phyloP scores from a whole-genome alignment of 2,113 vertebrate species.

The Zosterops hypoxanthus region DNA sequence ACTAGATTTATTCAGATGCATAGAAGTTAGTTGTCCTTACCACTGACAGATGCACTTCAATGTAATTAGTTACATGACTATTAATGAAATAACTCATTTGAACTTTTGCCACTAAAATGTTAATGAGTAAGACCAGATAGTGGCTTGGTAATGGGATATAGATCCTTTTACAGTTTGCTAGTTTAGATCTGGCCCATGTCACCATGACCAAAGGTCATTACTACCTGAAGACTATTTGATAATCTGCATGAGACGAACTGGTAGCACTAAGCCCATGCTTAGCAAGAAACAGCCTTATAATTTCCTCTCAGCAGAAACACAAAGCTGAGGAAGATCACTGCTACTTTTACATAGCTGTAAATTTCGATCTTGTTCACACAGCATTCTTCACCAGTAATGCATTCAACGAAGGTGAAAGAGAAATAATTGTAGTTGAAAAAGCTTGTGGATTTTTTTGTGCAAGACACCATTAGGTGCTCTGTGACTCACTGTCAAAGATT shows the following conservation, averaged over 20 bases:
- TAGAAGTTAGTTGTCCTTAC: slow-evolving; percentile 25
- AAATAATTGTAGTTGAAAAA: neutral
- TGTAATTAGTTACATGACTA: slow-evolving; percentile 68
- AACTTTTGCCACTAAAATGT: slow-evolving; percentile 69
- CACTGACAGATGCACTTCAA: slow-evolving; percentile 29
- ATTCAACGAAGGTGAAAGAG: neutral
- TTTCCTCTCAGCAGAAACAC: neutral
- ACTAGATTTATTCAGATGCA: slow-evolving; percentile 51
- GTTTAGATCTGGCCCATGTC: slow-evolving; percentile 30
- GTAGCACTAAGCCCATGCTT: neutral
- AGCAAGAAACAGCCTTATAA: neutral
- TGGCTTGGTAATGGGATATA: slow-evolving; percentile 48
- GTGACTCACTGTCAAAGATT: neutral
- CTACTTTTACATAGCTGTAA: neutral
- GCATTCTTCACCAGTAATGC: neutral
- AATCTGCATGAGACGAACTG: neutral
- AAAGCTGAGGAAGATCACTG: neutral
- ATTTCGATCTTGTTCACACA: neutral
- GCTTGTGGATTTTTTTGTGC: neutral
- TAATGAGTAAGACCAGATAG: slow-evolving; percentile 54
- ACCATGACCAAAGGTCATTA: slow-evolving; percentile 32
- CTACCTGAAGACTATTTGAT: neutral
- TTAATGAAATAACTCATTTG: slow-evolving; percentile 71
- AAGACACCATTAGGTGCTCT: neutral
- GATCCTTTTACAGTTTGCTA: slow-evolving; percentile 52